phyloP scores from a whole-genome alignment of 2,888 invertebrate genomes.

The Antitype chi region DNA sequence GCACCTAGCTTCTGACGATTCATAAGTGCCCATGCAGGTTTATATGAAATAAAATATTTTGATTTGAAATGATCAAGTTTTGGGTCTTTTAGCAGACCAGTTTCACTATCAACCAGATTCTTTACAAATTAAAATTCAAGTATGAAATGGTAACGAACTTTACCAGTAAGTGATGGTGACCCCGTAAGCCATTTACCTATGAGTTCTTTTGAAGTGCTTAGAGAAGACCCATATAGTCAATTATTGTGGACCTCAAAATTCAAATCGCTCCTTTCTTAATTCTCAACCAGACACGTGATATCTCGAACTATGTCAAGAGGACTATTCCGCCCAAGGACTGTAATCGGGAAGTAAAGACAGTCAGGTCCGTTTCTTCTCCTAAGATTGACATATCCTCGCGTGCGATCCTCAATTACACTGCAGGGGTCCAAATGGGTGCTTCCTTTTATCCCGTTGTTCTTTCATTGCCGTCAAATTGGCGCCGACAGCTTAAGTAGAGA shows the following conservation, averaged over 20 bases:
- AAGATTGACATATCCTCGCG: slow-evolving; percentile 78
- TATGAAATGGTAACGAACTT: not conserved
- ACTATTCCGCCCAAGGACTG: slow-evolving; percentile 43
- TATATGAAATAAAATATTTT: no score
- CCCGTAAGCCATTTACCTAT: not conserved
- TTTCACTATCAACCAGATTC: not conserved
- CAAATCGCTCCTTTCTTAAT: slow-evolving; percentile 1
- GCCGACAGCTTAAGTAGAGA: slow-evolving; percentile 52
- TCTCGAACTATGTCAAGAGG: slow-evolving; percentile 54
- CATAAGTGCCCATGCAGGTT: no score
- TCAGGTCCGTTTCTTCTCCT: slow-evolving; percentile 51
- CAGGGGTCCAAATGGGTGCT: slow-evolving; percentile 77
- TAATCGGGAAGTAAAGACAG: slow-evolving; percentile 61
- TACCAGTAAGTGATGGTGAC: not conserved
- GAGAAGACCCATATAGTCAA: not conserved
- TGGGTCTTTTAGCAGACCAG: not conserved
- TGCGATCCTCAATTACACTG: slow-evolving; percentile 62
- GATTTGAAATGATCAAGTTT: not conserved
- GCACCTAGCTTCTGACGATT: no score
- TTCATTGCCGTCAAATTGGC: slow-evolving; percentile 61
- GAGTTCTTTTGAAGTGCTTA: not conserved
- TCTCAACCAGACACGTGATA: not conserved
- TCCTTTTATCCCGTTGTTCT: slow-evolving; percentile 67
- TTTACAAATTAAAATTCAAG: not conserved
- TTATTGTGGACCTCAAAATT: not conserved